Base-by-base conservation (phyloP, 2,797 vertebrate genomes). In the Fringilla coelebs region DNA sequence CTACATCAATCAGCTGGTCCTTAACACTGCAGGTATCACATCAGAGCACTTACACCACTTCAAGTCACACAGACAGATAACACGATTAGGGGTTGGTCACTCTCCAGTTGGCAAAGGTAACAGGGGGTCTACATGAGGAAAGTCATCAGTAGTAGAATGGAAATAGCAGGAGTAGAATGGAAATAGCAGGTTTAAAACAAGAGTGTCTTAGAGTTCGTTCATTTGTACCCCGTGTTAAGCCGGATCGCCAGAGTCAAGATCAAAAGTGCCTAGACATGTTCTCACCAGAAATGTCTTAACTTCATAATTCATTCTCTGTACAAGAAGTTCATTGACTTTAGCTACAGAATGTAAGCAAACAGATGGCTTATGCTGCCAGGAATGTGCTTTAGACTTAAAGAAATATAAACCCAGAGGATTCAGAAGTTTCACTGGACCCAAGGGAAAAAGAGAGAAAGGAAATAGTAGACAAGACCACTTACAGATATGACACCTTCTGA, bases 311-410 rank as follows among this genome's bases (percentile, higher is more conserved):
- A 95, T 84, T 78, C 89, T 57, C 89, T 70, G 67, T 38, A 91
- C 93, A 94, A 94, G 83, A 95, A 92, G 79, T 91, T 94, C 89
- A 95, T 88, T 94, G 89, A 94, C 77, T 94, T 90, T 43, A 93
- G 90, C 70, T 85, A 75, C 63, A 92, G 88, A 94, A 91, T 49
- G 71, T 94, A 92, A 87, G 80, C 81, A 95, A 95, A 93, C 93
- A 95, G 86, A 94, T 92, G 94, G 91, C 81, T 96, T 88, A 90
- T 51, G 58, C 86, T 89, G 84, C 78, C 68, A 93, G 90, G 90
- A 96, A 94, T 83, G 88, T 80, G 90, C 88, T 87, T 80, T 93
- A 91, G 80, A 87, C 76, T 78, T 86, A 51, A 81, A 90, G 88
- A 94, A 94, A 85, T 71, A 85, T 18, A 88, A 94, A 85, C 57